phyloP scores from a whole-genome alignment of 2,113 vertebrate genomes.

The Alouatta palliata region DNA sequence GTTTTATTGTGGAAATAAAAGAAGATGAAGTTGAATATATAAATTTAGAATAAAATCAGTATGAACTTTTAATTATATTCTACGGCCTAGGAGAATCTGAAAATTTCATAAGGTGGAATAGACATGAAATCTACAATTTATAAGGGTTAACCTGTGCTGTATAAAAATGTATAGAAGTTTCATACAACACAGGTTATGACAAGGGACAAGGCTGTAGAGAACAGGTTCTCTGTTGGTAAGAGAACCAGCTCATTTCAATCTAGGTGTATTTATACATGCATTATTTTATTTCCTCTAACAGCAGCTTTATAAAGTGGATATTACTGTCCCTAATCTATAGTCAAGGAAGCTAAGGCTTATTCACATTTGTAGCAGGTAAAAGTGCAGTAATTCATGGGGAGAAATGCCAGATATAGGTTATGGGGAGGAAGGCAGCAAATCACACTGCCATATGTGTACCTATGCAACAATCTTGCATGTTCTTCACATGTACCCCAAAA shows the following conservation, averaged over 20 bases:
- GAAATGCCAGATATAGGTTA: too few species aligned
- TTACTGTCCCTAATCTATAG: neutral
- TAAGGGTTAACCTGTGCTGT: neutral
- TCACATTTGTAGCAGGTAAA: neutral
- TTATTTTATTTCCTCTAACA: neutral
- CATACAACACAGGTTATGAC: too few species aligned
- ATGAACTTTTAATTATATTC: slow-evolving; percentile 17
- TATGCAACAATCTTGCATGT: too few species aligned
- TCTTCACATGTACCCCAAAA: too few species aligned
- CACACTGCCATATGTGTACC: too few species aligned
- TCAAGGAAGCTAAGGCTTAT: slow-evolving; percentile 6
- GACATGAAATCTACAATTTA: slow-evolving; percentile 5
- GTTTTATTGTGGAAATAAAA: neutral
- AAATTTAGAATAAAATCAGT: slow-evolving; percentile 42
- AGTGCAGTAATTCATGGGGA: neutral
- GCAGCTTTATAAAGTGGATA: neutral
- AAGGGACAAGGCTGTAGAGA: neutral
- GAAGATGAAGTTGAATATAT: neutral
- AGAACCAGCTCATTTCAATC: neutral
- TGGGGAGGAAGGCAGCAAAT: too few species aligned
- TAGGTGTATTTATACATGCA: neutral
- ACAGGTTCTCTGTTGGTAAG: neutral
- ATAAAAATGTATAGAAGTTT: neutral
- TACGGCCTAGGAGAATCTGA: slow-evolving; percentile 9
- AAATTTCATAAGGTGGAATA: slow-evolving; percentile 15